Evolutionary conservation across 2,888 invertebrate genomes (phyloP).

Genomic region (Polydrusus cervinus): DNA sequence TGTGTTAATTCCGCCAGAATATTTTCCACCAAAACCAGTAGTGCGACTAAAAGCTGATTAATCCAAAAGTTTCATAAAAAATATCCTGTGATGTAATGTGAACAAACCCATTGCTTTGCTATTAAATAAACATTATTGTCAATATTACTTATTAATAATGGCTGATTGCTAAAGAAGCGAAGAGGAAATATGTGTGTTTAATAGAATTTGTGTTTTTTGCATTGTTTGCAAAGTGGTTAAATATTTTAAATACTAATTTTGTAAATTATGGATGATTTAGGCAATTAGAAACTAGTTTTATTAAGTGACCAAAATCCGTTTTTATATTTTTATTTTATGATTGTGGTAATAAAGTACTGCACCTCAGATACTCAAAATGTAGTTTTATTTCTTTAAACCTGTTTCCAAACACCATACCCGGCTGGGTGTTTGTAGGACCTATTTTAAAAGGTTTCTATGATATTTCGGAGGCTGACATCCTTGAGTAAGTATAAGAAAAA

Average conservation of each 20-base stretch:
- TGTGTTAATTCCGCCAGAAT: neutral
- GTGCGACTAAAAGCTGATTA: too few relatives aligned
- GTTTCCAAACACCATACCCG: too few relatives aligned
- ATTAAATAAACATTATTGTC: too few relatives aligned
- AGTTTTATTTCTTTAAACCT: neutral
- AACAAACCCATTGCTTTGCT: too few relatives aligned
- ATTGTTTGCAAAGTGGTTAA: constrained; percentile 25
- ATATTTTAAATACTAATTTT: constrained; percentile 23
- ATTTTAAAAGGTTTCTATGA: too few relatives aligned
- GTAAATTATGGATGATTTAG: constrained; percentile 19
- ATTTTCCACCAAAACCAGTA: neutral
- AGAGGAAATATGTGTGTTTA: constrained; percentile 12
- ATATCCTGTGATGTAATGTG: too few relatives aligned
- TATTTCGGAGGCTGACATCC: too few relatives aligned
- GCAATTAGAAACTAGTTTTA: constrained; percentile 24
- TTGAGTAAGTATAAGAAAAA: too few relatives aligned
- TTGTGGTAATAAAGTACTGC: constrained; percentile 34
- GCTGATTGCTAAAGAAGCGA: neutral
- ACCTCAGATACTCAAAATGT: neutral
- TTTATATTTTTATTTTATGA: constrained; percentile 23
- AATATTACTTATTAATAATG: neutral
- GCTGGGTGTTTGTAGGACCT: too few relatives aligned
- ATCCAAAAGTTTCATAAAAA: too few relatives aligned
- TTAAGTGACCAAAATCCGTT: constrained; percentile 24
- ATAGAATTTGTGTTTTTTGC: constrained; percentile 24